phyloP scores from a whole-genome alignment of 2,888 invertebrate genomes.

The Branchellion lobata region DNA sequence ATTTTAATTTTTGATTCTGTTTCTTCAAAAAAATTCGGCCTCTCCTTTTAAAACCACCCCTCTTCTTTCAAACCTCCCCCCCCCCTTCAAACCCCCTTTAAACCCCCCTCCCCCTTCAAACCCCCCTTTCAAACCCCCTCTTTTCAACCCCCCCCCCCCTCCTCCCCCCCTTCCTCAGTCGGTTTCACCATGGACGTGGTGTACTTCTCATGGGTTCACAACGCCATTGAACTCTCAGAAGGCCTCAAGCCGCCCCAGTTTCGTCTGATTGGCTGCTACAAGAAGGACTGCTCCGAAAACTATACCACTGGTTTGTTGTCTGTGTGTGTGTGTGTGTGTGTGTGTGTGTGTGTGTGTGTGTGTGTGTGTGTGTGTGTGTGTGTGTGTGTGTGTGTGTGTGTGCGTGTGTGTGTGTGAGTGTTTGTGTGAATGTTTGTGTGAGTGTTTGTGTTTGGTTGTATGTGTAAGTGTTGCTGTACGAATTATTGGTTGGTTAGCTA shows the following conservation, averaged over 20 bases:
- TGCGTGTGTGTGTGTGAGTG: not conserved
- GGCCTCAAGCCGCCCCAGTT: constrained; percentile 52
- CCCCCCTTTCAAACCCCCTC: not conserved
- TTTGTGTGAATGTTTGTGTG: not conserved
- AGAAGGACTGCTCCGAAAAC: constrained; percentile 50
- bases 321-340: not conserved
- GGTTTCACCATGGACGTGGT: constrained; percentile 52
- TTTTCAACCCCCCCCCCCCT: not conserved
- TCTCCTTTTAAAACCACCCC: too few species aligned
- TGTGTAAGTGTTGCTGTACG: too few species aligned
- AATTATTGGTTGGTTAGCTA: too few species aligned
- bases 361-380: not conserved
- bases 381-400: not conserved
- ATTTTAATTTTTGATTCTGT: too few species aligned
- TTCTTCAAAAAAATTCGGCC: too few species aligned
- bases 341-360: not conserved
- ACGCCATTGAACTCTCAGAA: constrained; percentile 48
- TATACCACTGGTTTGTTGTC: constrained; percentile 51
- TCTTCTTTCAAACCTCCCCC: too few species aligned
- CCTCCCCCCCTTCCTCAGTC: constrained; percentile 45
- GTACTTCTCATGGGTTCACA: constrained; percentile 50
- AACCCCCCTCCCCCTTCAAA: too few species aligned
- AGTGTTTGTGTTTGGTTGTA: not conserved
- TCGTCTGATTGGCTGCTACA: constrained; percentile 45
- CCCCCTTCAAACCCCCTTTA: too few species aligned